Base-by-base conservation (phyloP, 2,113 vertebrate genomes). In the Peromyscus maniculatus region DNA sequence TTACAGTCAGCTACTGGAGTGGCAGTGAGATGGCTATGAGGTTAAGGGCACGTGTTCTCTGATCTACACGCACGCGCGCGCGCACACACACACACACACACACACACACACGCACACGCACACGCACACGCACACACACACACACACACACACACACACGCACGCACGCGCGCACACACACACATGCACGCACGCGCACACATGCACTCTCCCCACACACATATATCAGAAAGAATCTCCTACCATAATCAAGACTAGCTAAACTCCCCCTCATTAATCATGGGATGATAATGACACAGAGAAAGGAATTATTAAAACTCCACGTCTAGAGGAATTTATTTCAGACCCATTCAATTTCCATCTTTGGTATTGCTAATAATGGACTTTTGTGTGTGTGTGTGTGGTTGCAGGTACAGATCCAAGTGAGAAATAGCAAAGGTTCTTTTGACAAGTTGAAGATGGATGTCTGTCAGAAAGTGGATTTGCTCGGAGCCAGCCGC, bases 391-490 rank as follows among this genome's bases (percentile, higher is more conserved):
- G 43, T 43, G 43, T 43, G 43, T 43, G 43, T 43, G 43, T 93
- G 67, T 49, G 55, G 71, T 93, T 97, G 24, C 95, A 99, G 99
- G 98, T 99, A 72, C 98, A 99, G 95, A 96, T 97, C 28, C 99
- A 99, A 98, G 99, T 99, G 96, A 98, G 98, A 95, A 99, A 98
- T 69, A 98, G 99, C 5, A 99, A 99, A 98, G 55, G 97, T 87
- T 98, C 99, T 79, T 99, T 98, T 96, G 99, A 99, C 97, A 99
- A 99, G 95, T 98, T 99, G 95, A 99, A 99, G 98, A 99, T 99
- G 31, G 99, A 99, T 0, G 93, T 99, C 79, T 99, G 99, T 98
- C 99, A 99, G 98, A 99, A 99, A 97, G 99, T 99, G 88, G 99
- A 99, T 93, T 99, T 99, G 97, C 98, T 99, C 87, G 99, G 99